A percentile compares a stretch with the other conserved stretches of the same genome.
Conservation (phyloP, 1,140 invertebrate genomes). For the Galendromus occidentalis region DNA sequence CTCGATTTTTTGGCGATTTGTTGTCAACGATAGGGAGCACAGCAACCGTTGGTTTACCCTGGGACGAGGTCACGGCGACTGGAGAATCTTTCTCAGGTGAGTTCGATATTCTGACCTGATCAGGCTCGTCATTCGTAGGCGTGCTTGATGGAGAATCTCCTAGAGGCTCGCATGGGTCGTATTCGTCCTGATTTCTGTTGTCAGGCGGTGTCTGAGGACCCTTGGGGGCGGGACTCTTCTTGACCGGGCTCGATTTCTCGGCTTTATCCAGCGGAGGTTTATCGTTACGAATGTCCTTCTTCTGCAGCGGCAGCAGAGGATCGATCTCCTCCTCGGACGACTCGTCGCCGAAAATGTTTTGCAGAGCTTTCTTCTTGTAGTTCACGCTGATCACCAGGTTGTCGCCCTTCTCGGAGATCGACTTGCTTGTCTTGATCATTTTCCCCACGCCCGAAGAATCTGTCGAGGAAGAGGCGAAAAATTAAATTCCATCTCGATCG, state of each 20-base stretch:
- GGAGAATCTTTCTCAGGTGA: not conserved
- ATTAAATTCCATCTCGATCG: too few species aligned
- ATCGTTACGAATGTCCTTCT: not conserved
- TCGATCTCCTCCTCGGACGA: not conserved
- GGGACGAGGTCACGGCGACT: not conserved
- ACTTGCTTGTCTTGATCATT: not conserved
- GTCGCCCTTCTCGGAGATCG: not conserved
- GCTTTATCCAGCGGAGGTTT: not conserved
- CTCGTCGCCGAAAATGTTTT: slow-evolving; percentile 2
- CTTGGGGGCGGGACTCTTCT: not conserved
- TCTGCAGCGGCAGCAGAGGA: not conserved
- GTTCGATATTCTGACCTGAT: not conserved
- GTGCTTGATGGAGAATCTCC: not conserved
- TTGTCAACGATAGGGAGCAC: slow-evolving; percentile 1
- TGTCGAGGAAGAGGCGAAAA: too few species aligned
- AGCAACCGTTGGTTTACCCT: not conserved
- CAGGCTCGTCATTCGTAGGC: slow-evolving; percentile 3
- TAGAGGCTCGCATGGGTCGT: not conserved
- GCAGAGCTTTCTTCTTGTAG: not conserved
- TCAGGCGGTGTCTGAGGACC: not conserved
- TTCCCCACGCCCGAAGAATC: too few species aligned
- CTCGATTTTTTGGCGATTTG: not conserved
- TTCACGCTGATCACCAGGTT: slow-evolving; percentile 1
- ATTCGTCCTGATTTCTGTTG: not conserved
- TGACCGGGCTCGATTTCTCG: not conserved